These are phyloP conservation scores for Anthoscopus minutus DNA, from an alignment of 2,113 vertebrate genomes.

Conservation along the genomic window DNA sequence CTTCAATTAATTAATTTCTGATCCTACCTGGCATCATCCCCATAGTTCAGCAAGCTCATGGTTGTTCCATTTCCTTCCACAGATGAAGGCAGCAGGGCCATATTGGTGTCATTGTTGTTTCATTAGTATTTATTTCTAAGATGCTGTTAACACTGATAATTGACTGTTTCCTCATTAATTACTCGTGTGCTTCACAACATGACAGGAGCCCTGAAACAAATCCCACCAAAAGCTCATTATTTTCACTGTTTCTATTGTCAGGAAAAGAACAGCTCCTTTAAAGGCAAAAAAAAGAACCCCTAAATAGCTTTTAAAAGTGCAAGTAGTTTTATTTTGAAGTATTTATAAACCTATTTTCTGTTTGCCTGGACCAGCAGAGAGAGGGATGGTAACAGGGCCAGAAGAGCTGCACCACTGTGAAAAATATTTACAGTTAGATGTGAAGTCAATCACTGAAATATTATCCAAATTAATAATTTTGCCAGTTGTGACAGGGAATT, in stretches of 20 bases:
- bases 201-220: neutral
- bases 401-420: neutral
- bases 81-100: neutral
- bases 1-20: neutral
- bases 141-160: neutral
- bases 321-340: neutral
- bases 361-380: neutral
- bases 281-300: neutral
- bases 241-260: neutral
- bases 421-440: neutral
- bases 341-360: neutral
- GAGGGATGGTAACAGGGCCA: neutral
- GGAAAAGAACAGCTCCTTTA: neutral
- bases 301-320: neutral
- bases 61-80: neutral
- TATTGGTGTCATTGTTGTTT: neutral
- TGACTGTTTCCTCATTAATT: neutral
- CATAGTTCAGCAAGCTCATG: neutral
- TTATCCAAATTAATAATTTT: neutral
- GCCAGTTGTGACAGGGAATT: neutral
- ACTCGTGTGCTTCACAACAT: rapidly evolving
- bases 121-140: neutral
- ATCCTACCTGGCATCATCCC: neutral
- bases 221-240: neutral
- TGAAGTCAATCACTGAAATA: neutral